Conservation (phyloP, 1,140 invertebrate genomes). For the Rhopalosiphum padi region DNA sequence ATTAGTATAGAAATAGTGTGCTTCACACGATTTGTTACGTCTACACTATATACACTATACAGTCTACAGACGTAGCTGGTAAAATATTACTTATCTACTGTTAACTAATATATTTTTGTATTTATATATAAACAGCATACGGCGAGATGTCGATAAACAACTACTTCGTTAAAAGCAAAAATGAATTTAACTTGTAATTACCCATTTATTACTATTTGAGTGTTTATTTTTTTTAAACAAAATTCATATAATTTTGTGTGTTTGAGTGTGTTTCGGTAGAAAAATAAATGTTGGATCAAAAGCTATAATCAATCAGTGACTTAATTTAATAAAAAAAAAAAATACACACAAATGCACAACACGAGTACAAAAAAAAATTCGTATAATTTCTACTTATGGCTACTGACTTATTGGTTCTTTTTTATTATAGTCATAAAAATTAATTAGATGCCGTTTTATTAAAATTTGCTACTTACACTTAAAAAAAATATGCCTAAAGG, state of each 20-base stretch:
- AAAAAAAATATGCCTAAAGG: no score
- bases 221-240: neutral
- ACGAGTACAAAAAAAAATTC: neutral
- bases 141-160: neutral
- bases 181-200: neutral
- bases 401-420: neutral
- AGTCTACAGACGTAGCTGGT: neutral
- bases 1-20: conserved; percentile 1
- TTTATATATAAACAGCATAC: neutral
- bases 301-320: neutral
- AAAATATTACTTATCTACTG: neutral
- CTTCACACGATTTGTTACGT: neutral
- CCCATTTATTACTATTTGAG: neutral
- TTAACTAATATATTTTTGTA: conserved; percentile 1
- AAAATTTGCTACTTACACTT: neutral
- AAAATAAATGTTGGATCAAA: neutral
- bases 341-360: neutral
- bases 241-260: neutral
- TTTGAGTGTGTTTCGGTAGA: neutral
- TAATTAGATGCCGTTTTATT: neutral
- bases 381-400: neutral
- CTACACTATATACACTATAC: neutral
- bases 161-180: neutral
- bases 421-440: neutral
- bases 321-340: neutral